These are phyloP conservation scores for Diuraphis noxia DNA, from an alignment of 1,140 invertebrate genomes.

Conservation along the genomic window DNA sequence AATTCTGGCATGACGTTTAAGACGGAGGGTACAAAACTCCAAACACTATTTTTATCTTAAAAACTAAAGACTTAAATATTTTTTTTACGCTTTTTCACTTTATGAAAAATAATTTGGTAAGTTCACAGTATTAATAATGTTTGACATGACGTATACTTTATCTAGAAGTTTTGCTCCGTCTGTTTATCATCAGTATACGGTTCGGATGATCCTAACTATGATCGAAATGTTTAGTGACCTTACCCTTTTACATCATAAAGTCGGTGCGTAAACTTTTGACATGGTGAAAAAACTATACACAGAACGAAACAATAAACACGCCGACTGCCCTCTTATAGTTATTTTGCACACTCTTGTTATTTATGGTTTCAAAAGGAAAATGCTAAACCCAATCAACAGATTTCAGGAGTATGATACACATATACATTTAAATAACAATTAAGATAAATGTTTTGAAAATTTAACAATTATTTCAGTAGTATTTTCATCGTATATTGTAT, in stretches of 20 bases:
- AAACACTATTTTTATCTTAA: neutral
- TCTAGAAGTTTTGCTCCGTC: neutral
- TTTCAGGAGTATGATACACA: neutral
- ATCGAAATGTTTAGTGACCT: constrained; percentile 9
- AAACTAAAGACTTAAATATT: neutral
- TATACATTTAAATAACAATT: neutral
- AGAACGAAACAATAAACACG: neutral
- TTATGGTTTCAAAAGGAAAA: constrained; percentile 25
- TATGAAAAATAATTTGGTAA: neutral
- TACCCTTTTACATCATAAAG: constrained; percentile 11
- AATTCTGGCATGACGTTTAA: neutral
- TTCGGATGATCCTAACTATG: constrained; percentile 20
- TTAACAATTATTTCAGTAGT: neutral
- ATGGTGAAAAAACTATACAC: constrained; percentile 5
- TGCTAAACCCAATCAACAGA: neutral
- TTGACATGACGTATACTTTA: neutral
- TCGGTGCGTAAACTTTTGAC: constrained; percentile 8
- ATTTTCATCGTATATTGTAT: neutral
- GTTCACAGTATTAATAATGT: neutral
- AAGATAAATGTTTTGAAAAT: neutral
- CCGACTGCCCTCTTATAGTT: neutral
- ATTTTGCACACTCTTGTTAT: neutral
- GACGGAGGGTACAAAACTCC: neutral
- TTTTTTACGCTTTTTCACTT: neutral
- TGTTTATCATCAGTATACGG: constrained; percentile 1